These are phyloP conservation scores for Typhlomys cinereus DNA, from an alignment of 2,113 vertebrate species.

Conservation along the genomic window DNA sequence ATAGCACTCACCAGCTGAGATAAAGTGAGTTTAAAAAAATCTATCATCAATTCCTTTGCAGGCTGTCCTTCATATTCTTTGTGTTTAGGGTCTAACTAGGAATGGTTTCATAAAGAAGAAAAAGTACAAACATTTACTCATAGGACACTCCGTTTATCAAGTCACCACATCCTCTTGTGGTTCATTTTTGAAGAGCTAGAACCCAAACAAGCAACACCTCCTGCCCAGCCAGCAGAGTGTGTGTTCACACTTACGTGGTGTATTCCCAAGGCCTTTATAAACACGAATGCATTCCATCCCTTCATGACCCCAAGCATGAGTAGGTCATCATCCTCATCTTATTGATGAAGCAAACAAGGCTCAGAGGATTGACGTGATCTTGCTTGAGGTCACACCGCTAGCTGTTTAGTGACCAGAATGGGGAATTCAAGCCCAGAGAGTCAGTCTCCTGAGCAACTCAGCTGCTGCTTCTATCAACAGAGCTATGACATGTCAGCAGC, in stretches of 20 bases:
- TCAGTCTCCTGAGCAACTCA: background rate
- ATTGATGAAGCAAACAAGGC: background rate
- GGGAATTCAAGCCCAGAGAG: background rate
- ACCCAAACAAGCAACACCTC: constrained; percentile 4
- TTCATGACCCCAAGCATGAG: background rate
- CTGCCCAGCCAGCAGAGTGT: background rate
- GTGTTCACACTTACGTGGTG: background rate
- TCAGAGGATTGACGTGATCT: background rate
- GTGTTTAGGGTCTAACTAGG: background rate
- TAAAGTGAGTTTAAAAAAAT: background rate
- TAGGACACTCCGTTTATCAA: background rate
- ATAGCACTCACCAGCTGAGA: background rate
- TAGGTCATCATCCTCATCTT: background rate
- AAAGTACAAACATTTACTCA: background rate
- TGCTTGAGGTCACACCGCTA: background rate
- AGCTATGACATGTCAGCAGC: accelerated
- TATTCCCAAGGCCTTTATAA: background rate
- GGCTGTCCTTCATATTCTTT: background rate
- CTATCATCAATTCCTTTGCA: background rate
- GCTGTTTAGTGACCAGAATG: background rate
- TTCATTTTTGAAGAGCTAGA: constrained; percentile 40
- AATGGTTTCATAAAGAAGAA: constrained; percentile 8
- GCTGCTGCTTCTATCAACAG: background rate
- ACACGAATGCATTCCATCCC: background rate
- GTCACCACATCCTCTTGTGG: constrained; percentile 56